Evolutionary conservation across 2,113 vertebrate species (phyloP), one percentile per base, ranked within the genome.

Genomic region (Pangasianodon gigas): DNA sequence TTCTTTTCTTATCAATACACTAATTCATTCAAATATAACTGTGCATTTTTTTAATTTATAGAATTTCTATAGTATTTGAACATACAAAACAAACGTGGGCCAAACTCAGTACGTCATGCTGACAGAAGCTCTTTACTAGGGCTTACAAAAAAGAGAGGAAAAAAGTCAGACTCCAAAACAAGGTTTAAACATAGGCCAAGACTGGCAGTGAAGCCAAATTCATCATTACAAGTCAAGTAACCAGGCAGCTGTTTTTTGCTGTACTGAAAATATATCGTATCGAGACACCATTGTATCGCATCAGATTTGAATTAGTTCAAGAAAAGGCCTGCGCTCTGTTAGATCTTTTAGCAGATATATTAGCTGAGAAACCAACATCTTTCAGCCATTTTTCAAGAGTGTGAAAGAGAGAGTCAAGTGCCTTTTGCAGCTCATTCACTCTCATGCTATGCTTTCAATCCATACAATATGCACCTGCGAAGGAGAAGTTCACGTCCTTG

Each of bases 351-450:
- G 46, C 79, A 54, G 6, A 26, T n/a, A 81, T 52, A n/a, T 81
- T 5, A 52, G 44, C 74, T 37, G 46, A 69, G 37, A 87, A 88
- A 83, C 21, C 56, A 62, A 18, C 44, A 14, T 58, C 51, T 4
- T 79, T 85, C 77, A 85, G 80, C 26, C 85, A 69, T 67, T 60
- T 84, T 81, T 88, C 84, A 67, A 86, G 79, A 67, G 86, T n/a
- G 32, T 62, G 29, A 26, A 62, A 60, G 77, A 79, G 18, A 60
- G 74, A 81, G 37, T 58, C 32, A 56, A 85, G 58, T 67, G 83
- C 21, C 44, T 48, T 60, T 48, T 75, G n/a, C 82, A 10, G 44
- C 60, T 84, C 32, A 37, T 89, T 21, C n/a, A 37, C 80, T 10
- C 87, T 44, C 80, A 84, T 7, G 58, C 44, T 58, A 67, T 82